phyloP scores from a whole-genome alignment of 2,797 vertebrate species.

The Malurus leucopterus region DNA sequence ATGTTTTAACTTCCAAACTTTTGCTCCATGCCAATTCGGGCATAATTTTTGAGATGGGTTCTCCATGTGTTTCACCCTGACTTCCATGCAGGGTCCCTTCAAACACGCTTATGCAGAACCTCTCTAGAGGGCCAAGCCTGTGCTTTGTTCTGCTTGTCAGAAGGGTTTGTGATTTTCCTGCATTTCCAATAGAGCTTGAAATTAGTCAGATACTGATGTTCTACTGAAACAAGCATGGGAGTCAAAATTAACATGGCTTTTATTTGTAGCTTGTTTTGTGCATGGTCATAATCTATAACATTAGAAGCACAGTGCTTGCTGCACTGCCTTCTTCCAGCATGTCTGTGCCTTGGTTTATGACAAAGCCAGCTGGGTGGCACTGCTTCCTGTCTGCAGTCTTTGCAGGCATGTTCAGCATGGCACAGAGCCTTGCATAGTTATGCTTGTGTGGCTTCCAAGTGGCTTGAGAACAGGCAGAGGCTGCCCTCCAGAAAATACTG shows the following conservation, averaged over 20 bases:
- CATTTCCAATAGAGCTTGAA: slow-evolving; percentile 16
- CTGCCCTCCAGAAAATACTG: not conserved
- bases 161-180: not conserved
- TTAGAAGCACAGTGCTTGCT: not conserved
- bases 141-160: not conserved
- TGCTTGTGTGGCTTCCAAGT: not conserved
- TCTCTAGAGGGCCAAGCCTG: not conserved
- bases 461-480: not conserved
- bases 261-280: slow-evolving; percentile 33
- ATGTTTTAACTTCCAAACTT: not conserved
- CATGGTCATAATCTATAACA: slow-evolving; percentile 7
- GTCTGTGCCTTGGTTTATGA: not conserved
- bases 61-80: not conserved
- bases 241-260: slow-evolving; percentile 30
- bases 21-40: not conserved
- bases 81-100: not conserved
- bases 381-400: not conserved
- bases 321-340: not conserved
- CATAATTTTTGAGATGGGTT: not conserved
- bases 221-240: slow-evolving; percentile 16
- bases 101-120: not conserved
- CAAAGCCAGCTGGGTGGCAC: not conserved
- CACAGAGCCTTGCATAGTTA: not conserved
- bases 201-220: not conserved
- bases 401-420: not conserved